Evolutionary conservation across 2,797 vertebrate genomes (phyloP), one percentile per base, ranked within the genome.

Genomic region (Aeoliscus strigatus): DNA sequence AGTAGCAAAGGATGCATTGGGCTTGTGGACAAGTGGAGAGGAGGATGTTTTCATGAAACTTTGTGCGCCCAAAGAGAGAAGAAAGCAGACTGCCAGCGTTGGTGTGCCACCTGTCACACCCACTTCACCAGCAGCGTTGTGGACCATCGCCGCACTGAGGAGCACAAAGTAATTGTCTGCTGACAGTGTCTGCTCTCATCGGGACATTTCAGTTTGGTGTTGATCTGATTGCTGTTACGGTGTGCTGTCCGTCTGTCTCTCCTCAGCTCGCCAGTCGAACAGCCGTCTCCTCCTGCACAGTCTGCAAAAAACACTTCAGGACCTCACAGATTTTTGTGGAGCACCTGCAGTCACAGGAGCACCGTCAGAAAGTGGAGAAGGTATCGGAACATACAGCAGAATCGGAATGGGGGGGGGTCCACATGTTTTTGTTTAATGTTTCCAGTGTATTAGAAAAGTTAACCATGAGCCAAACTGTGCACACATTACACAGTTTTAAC

Each of bases 301-400:
- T 93, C 53, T 98, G 96, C 73, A 93, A 86, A 80, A 91, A 90
- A 53, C 88, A 89, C 65, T 97, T 99, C 86, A 93, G 87, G 78
- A 94, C 89, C 5, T 89, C 94, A 2, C 89, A 91, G 79, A 91
- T 92, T 47, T 98, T 99, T 35, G 86, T 97, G 70, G 92, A 94
- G 57, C 96, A 99, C 27, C 87, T 97, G 82, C 93, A 96, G 75
- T 92, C 92, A 8, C 77, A 83, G 37, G 92, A 91, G 39, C 96
- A 97, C 77, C 90, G 91, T 52, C 90, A 91, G 58, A 90, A 87
- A 64, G 85, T 90, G 51, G 87, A 90, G 69, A 88, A 91, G 89
- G 92, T 94, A 76, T 35, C 27, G 6, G 9, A 13, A 2, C 45
- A 21, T 3, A 21, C 18, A 21, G 3, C n/a, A n/a, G n/a, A n/a